Percentiles rank a stretch among this genome's conserved stretches.
phyloP scores from a whole-genome alignment of 1,140 invertebrate species.

The Lethocerus indicus region DNA sequence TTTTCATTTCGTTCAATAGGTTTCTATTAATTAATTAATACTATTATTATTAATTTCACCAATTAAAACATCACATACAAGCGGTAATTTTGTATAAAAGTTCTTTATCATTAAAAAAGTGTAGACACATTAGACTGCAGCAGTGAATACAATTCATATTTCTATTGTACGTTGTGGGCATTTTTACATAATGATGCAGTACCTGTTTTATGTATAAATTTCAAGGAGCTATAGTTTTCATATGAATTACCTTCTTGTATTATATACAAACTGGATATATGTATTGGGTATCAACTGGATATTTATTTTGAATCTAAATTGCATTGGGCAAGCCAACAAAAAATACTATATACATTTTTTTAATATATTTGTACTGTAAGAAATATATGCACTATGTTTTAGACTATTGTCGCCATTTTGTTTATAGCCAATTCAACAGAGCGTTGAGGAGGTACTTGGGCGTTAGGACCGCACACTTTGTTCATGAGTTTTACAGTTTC shows the following conservation, averaged over 20 bases:
- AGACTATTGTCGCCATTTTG: not conserved
- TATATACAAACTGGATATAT: not conserved
- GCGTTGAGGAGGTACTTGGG: slow-evolving; percentile 36
- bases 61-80: no score
- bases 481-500: slow-evolving; percentile 78
- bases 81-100: no score
- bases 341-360: not conserved
- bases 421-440: slow-evolving; percentile 39
- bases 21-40: no score
- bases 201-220: no score
- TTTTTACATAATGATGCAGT: no score
- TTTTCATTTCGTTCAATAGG: no score
- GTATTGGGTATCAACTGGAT: not conserved
- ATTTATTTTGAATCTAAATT: not conserved
- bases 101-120: no score
- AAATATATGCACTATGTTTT: not conserved
- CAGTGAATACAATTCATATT: no score
- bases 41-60: no score
- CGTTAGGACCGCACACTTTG: slow-evolving; percentile 55
- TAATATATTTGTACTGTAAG: not conserved
- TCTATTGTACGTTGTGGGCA: no score
- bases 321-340: not conserved
- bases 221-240: no score
- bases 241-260: not conserved
- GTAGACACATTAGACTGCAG: no score